Conservation (phyloP, 2,797 vertebrate species). For the Remorina albescens region DNA sequence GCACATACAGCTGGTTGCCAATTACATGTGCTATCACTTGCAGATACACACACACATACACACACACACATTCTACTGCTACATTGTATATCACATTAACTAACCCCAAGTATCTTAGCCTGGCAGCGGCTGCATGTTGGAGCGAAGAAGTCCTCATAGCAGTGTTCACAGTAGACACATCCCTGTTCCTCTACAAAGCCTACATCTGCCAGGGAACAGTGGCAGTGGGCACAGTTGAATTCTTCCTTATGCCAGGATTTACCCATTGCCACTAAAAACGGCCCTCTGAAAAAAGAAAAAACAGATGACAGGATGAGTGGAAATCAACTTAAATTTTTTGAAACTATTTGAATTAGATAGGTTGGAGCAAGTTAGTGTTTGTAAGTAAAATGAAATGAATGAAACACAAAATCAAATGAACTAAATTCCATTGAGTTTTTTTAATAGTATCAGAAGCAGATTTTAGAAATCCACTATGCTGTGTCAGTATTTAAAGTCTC, state of each 20-base stretch:
- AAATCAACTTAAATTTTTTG: neutral
- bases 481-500: neutral
- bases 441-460: too few relatives aligned
- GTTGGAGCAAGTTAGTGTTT: neutral
- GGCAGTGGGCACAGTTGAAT: conserved; percentile 95
- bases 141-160: conserved; percentile 98
- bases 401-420: too few relatives aligned
- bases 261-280: conserved; percentile 95
- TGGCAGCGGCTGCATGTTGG: conserved; percentile 94
- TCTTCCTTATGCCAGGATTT: conserved; percentile 99
- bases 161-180: conserved; percentile 92
- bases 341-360: neutral
- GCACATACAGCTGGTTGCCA: too few relatives aligned
- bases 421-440: too few relatives aligned
- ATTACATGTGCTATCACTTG: too few relatives aligned
- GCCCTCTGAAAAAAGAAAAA: conserved; percentile 85
- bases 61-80: neutral
- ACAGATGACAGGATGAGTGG: neutral
- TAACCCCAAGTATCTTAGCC: conserved; percentile 96
- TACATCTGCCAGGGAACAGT: conserved; percentile 90
- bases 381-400: too few relatives aligned
- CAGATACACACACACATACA: too few relatives aligned
- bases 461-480: neutral
- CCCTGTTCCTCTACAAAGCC: conserved; percentile 97
- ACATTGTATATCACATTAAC: conserved; percentile 41